phyloP scores from a whole-genome alignment of 2,797 vertebrate genomes.

The Sebastes steindachneri region DNA sequence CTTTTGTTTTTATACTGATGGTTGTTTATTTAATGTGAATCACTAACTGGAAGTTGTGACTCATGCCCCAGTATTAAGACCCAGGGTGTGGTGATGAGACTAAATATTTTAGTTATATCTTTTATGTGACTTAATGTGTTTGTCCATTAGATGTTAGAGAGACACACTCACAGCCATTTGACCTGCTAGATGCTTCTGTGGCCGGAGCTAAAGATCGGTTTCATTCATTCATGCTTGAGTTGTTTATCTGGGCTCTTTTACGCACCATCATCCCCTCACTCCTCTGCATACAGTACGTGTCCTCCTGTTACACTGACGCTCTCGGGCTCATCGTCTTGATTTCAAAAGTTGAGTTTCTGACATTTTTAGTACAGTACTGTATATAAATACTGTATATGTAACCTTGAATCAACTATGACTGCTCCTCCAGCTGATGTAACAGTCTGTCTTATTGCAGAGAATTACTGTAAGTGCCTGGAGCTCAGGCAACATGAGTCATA shows the following conservation, averaged over 20 bases:
- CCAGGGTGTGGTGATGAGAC: not conserved
- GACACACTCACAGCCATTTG: not conserved
- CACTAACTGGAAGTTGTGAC: not conserved
- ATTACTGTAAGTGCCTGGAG: conserved; percentile 2
- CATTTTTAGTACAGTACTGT: not conserved
- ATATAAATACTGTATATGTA: not conserved
- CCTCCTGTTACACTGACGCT: not conserved
- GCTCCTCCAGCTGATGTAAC: not conserved
- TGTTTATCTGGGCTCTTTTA: conserved; percentile 32
- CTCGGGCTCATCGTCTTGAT: conserved; percentile 12
- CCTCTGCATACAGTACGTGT: conserved; percentile 4
- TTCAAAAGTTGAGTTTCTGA: conserved; percentile 24
- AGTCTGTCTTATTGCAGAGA: not conserved
- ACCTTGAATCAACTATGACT: not conserved
- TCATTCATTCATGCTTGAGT: conserved; percentile 50
- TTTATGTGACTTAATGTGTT: not conserved
- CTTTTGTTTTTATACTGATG: not conserved
- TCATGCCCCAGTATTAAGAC: not conserved
- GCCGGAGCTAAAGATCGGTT: conserved; percentile 8
- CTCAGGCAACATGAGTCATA: not conserved
- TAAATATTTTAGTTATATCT: not conserved
- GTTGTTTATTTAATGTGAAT: not conserved
- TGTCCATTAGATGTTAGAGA: not conserved
- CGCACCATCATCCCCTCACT: conserved; percentile 6
- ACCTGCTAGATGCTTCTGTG: not conserved